Base-by-base conservation (phyloP, 2,888 invertebrate species). In the Chrysina gloriosa region DNA sequence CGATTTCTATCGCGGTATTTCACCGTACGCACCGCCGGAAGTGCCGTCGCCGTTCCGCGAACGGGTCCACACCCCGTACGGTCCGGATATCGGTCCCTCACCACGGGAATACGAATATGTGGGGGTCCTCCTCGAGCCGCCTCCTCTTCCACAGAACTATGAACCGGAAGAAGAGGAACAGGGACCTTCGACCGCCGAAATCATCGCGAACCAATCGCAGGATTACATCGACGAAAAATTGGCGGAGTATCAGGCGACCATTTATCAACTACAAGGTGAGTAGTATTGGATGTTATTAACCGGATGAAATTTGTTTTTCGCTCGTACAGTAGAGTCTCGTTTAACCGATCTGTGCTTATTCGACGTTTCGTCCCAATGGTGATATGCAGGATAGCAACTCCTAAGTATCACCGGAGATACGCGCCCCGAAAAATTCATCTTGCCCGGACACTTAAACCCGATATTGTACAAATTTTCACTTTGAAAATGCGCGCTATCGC, bases 201-300 rank as follows among this genome's bases (percentile, higher is more conserved):
- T 95, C 77, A 95, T 96, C 77, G 95, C 95, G 71, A 93, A 92
- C 82, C 96, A 96, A 84, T 94, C 94, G 69, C 96, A 96, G 85
- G 96, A 96, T 84, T 96, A 96, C 83, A 90, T 96, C 73, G 96
- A 96, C 81, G 96, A 96, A 84, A 94, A 94, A 83, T 88, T 96
- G 78, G 94, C 95, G 61, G 95, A 96, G 85, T 96, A 96, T 83
- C 95, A 96, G 84, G 92, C 93, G 72, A 96, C 96, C 29, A 96
- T 96, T 83, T 91, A 92, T 79, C 90, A 93, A 81, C 85, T 96
- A 78, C 95, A 95, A 90, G 94, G 94, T 94, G 81, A 87, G 90
- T 50, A 7, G 11, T 11, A 27, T 31, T 56, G 14, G 23, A 9
- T 25, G 34, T 45, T 3, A 7, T 9, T n/a, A 45, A 31, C 31